phyloP scores from a whole-genome alignment of 2,797 vertebrate species.

The Eurystomus glaucurus region DNA sequence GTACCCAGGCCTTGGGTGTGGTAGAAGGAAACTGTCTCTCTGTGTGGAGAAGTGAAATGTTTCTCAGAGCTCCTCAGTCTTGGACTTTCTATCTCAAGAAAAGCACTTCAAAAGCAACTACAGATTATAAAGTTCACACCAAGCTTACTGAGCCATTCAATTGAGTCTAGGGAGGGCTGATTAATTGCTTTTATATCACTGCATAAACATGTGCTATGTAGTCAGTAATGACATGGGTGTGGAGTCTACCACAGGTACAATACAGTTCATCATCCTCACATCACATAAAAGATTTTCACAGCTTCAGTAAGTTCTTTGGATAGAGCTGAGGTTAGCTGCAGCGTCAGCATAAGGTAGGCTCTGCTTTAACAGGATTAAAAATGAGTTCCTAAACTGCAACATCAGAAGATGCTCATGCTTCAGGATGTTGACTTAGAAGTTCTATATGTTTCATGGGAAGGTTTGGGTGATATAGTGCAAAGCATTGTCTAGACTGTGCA shows the following conservation, averaged over 20 bases:
- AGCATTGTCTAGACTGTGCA: background rate
- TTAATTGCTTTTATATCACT: constrained; percentile 32
- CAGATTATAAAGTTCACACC: constrained; percentile 30
- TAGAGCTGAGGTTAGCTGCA: background rate
- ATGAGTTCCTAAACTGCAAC: background rate
- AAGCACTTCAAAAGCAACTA: constrained; percentile 22
- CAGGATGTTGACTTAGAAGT: background rate
- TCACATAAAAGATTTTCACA: constrained; percentile 24
- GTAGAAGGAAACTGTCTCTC: background rate
- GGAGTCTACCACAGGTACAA: constrained; percentile 23
- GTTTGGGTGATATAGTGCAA: background rate
- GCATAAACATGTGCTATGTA: constrained; percentile 34
- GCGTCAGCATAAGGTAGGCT: rapidly evolving
- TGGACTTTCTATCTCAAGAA: background rate
- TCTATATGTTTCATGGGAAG: background rate
- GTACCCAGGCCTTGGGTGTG: background rate
- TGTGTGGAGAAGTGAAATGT: background rate
- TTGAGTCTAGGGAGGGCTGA: constrained; percentile 12
- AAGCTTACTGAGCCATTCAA: constrained; percentile 23
- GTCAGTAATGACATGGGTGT: constrained; percentile 43
- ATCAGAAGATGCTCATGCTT: background rate
- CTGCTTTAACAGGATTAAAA: background rate
- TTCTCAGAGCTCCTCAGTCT: background rate
- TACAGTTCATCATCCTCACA: constrained; percentile 17
- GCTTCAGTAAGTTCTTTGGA: background rate